A percentile compares a stretch with the other conserved stretches of the same genome.
Conservation (phyloP, 2,888 invertebrate genomes). For the Conistra vaccinii region DNA sequence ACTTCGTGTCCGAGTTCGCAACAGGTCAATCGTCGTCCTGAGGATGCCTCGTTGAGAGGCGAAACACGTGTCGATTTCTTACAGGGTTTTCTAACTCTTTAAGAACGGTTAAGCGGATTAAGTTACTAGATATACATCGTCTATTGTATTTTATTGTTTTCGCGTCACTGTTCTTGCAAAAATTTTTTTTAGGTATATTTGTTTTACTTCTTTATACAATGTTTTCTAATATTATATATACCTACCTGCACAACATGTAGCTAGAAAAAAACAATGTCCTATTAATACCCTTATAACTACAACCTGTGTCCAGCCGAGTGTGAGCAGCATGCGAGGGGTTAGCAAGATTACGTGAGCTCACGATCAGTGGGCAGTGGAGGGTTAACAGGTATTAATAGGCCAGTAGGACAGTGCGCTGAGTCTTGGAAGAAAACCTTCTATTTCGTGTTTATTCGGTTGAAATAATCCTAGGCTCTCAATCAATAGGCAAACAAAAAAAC, state of each 20-base stretch:
- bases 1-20: no score
- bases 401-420: conserved; percentile 7
- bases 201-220: background rate
- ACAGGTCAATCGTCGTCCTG: no score
- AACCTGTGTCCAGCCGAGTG: conserved; percentile 38
- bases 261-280: background rate
- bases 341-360: conserved; percentile 55
- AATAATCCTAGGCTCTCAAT: background rate
- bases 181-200: background rate
- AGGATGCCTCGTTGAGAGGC: no score
- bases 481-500: background rate
- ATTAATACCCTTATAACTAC: conserved; percentile 7
- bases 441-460: conserved; percentile 19
- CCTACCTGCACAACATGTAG: background rate
- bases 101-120: no score
- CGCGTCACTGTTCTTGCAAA: no score
- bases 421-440: conserved; percentile 22
- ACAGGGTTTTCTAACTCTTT: no score
- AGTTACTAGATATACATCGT: no score
- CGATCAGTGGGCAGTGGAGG: conserved; percentile 48
- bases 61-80: no score
- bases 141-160: no score
- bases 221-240: background rate
- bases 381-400: conserved; percentile 54
- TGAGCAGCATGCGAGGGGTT: conserved; percentile 27